These are phyloP conservation scores for Artemia sinica DNA, from an alignment of 2,888 invertebrate species.

Conservation along the genomic window DNA sequence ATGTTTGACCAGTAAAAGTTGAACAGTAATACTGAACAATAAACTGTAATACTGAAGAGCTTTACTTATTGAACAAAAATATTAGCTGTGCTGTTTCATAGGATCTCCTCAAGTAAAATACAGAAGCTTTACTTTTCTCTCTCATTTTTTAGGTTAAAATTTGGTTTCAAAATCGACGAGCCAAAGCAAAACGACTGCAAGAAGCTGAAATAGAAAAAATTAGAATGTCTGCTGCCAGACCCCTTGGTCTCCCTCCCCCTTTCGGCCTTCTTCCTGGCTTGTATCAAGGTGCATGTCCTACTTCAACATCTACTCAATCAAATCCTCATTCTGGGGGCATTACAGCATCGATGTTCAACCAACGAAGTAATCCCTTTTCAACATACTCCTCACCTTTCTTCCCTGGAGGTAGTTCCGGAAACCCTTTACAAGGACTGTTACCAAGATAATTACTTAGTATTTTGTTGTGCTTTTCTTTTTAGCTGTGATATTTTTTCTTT, in stretches of 20 bases:
- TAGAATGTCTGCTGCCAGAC: constrained; percentile 61
- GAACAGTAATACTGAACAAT: too few relatives aligned
- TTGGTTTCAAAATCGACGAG: constrained; percentile 81
- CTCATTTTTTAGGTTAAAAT: constrained; percentile 53
- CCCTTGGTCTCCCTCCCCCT: constrained; percentile 48
- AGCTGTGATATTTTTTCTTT: constrained; percentile 9
- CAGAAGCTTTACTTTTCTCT: constrained; percentile 13
- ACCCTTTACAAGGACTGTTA: neutral
- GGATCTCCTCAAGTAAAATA: too few relatives aligned
- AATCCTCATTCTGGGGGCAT: neutral
- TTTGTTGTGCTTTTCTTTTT: neutral
- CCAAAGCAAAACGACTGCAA: constrained; percentile 89
- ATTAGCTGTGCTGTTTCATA: too few relatives aligned
- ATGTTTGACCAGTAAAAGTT: too few relatives aligned
- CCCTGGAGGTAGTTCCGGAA: neutral
- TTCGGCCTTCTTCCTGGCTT: constrained; percentile 37
- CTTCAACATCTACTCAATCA: neutral
- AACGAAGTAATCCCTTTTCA: constrained; percentile 12
- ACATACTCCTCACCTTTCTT: neutral
- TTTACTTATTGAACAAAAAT: too few relatives aligned
- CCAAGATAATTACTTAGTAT: neutral
- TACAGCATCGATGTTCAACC: neutral
- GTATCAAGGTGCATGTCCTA: constrained; percentile 1
- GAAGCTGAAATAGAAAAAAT: constrained; percentile 87
- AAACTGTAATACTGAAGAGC: too few relatives aligned